Percentiles rank a stretch among this genome's conserved stretches.
These are phyloP conservation scores for Melanotaenia maccullochi DNA, from an alignment of 2,797 vertebrate species.

Conservation along the genomic window DNA sequence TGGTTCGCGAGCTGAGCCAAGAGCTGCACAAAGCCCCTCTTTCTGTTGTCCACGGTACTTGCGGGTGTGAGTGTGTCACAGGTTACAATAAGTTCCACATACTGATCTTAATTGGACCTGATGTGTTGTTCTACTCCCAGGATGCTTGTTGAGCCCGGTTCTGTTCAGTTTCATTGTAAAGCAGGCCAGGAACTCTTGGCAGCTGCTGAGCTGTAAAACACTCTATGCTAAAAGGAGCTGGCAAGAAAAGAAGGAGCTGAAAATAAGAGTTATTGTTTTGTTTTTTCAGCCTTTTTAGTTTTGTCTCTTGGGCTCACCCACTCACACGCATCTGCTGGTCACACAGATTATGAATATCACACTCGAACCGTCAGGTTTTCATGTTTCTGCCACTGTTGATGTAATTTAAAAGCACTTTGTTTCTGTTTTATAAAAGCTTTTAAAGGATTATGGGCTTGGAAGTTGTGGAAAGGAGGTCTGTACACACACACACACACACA, in stretches of 20 bases:
- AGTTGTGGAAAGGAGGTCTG: slow-evolving; percentile 44
- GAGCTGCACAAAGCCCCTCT: slow-evolving; percentile 60
- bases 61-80: slow-evolving; percentile 58
- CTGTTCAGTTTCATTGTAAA: slow-evolving; percentile 74
- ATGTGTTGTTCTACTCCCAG: slow-evolving; percentile 75
- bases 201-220: slow-evolving; percentile 67
- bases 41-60: slow-evolving; percentile 56
- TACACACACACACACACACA: slow-evolving; percentile 26
- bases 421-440: slow-evolving; percentile 62
- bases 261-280: slow-evolving; percentile 71
- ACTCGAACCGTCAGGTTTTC: slow-evolving; percentile 10
- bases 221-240: slow-evolving; percentile 64
- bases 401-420: slow-evolving; percentile 53
- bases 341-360: slow-evolving; percentile 4
- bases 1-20: slow-evolving; percentile 45
- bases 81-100: slow-evolving; percentile 77
- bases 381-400: slow-evolving; percentile 61
- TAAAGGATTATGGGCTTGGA: slow-evolving; percentile 59
- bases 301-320: slow-evolving; percentile 15
- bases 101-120: slow-evolving; percentile 79
- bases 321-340: slow-evolving; percentile 53
- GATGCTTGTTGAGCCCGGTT: slow-evolving; percentile 65
- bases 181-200: slow-evolving; percentile 75
- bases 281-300: slow-evolving; percentile 36
- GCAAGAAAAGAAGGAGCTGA: slow-evolving; percentile 50